Evolutionary conservation across 2,797 vertebrate genomes (phyloP).

Genomic region (Lepus townsendii): DNA sequence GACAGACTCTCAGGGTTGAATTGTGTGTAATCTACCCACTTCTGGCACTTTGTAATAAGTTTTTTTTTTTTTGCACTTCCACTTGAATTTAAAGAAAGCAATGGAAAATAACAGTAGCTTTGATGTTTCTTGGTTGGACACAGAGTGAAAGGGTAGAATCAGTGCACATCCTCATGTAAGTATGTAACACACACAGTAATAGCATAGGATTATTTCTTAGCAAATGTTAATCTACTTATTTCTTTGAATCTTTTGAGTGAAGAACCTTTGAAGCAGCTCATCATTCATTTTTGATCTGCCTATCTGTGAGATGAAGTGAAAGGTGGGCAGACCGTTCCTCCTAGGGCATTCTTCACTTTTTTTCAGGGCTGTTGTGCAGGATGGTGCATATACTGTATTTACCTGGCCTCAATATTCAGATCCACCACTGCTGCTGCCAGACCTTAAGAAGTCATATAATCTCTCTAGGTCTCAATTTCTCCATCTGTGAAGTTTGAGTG

Average conservation of each 20-base stretch:
- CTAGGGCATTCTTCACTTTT: neutral
- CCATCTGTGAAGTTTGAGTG: neutral
- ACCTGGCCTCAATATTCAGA: neutral
- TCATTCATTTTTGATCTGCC: neutral
- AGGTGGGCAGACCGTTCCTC: neutral
- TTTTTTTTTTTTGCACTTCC: slow-evolving; percentile 65
- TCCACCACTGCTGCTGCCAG: neutral
- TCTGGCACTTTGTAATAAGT: slow-evolving; percentile 79
- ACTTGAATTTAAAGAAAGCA: slow-evolving; percentile 80
- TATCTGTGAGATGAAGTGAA: neutral
- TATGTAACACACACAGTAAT: neutral
- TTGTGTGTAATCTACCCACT: slow-evolving; percentile 79
- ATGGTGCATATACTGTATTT: neutral
- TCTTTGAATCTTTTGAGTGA: slow-evolving; percentile 39
- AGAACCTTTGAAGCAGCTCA: neutral
- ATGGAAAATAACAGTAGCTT: slow-evolving; percentile 74
- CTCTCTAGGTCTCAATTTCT: neutral
- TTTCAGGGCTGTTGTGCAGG: neutral
- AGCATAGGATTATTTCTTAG: neutral
- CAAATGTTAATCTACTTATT: neutral
- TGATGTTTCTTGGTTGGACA: slow-evolving; percentile 65
- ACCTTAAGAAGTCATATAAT: neutral
- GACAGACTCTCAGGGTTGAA: slow-evolving; percentile 79
- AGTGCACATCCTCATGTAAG: neutral
- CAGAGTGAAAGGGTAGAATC: slow-evolving; percentile 13